Conservation (phyloP, 2,797 vertebrate genomes). For the Artibeus jamaicensis region DNA sequence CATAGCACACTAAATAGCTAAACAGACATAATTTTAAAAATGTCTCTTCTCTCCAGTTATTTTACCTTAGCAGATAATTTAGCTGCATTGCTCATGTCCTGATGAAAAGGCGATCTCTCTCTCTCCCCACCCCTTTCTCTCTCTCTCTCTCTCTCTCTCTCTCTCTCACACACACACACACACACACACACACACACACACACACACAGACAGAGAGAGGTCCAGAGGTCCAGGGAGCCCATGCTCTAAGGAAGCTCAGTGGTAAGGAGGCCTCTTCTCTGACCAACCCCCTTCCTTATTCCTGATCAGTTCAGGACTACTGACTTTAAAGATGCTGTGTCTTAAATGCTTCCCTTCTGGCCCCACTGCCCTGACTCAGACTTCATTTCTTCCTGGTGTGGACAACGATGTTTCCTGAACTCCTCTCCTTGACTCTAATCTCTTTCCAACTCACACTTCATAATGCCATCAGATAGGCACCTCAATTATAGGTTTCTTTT, state of each 20-base stretch:
- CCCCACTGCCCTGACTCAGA: not conserved
- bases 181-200: too few species aligned
- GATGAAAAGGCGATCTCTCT: not conserved
- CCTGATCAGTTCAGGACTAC: not conserved
- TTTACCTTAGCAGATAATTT: not conserved
- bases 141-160: too few species aligned
- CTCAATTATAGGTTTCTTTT: not conserved
- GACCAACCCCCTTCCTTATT: not conserved
- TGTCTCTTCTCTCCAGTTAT: not conserved
- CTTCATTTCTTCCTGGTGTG: not conserved
- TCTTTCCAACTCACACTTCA: not conserved
- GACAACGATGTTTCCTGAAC: not conserved
- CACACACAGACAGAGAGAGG: too few species aligned
- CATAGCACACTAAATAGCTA: not conserved
- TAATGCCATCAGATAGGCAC: not conserved
- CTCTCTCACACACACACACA: too few species aligned
- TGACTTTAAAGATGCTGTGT: not conserved
- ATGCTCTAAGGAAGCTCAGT: not conserved
- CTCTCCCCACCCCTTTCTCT: too few species aligned
- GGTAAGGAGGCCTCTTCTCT: not conserved
- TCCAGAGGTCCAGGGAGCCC: not conserved
- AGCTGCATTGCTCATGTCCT: not conserved
- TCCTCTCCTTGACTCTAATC: not conserved
- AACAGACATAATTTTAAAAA: not conserved
- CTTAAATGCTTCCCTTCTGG: not conserved